Percentiles rank a stretch among this genome's conserved stretches.
Conservation (phyloP, 2,888 invertebrate species). For the Spodoptera picta region DNA sequence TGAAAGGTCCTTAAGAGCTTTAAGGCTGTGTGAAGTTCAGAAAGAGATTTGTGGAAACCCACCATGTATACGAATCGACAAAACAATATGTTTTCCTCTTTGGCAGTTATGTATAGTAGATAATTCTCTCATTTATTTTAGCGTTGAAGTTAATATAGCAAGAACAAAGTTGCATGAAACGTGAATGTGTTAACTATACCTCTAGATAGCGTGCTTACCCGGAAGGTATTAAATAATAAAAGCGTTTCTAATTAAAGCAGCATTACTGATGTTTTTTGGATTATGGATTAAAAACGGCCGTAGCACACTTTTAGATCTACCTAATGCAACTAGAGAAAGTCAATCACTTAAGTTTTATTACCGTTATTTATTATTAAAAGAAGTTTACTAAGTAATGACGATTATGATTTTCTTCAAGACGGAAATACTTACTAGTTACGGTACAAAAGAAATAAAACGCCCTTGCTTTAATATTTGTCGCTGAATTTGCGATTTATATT, state of each 20-base stretch:
- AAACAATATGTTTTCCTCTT: background rate
- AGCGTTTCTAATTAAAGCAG: background rate
- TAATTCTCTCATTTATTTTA: constrained; percentile 18
- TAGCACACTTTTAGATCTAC: too few relatives aligned
- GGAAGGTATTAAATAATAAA: constrained; percentile 3
- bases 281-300: background rate
- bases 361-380: too few relatives aligned
- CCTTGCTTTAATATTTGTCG: background rate
- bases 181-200: constrained; percentile 18
- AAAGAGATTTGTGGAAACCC: too few relatives aligned
- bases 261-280: background rate
- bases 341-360: too few relatives aligned
- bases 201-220: constrained; percentile 2
- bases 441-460: background rate
- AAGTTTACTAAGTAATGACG: too few relatives aligned
- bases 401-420: too few relatives aligned
- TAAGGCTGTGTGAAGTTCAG: too few relatives aligned
- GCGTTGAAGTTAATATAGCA: constrained; percentile 26
- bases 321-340: too few relatives aligned
- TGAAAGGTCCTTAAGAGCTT: too few relatives aligned
- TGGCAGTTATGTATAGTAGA: constrained; percentile 1
- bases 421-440: too few relatives aligned
- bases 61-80: background rate
- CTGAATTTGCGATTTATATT: too few relatives aligned
- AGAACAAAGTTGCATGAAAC: constrained; percentile 22